Percentiles rank a stretch among this genome's conserved stretches.
phyloP scores from a whole-genome alignment of 2,113 vertebrate genomes.

The Entomyzon cyanotis region DNA sequence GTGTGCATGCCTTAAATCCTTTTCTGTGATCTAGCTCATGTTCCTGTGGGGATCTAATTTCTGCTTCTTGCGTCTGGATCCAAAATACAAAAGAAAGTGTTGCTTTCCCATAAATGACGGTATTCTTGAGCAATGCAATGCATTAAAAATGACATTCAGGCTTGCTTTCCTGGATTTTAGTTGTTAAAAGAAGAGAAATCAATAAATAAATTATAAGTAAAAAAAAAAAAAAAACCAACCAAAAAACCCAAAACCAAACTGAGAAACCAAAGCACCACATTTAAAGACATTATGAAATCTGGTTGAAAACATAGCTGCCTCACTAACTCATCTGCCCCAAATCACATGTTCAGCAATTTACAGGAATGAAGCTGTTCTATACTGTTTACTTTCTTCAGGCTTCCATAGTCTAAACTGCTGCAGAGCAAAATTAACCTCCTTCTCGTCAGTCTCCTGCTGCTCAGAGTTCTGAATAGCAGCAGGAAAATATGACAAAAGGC shows the following conservation, averaged over 20 bases:
- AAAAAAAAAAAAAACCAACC: background rate
- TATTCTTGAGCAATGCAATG: background rate
- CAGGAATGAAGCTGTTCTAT: background rate
- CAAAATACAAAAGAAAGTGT: background rate
- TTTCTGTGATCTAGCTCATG: background rate
- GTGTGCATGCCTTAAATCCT: background rate
- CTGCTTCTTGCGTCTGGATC: background rate
- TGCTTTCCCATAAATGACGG: background rate
- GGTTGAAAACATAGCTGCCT: background rate
- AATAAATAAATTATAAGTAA: background rate
- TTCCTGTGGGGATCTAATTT: background rate
- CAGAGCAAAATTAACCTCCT: constrained; percentile 50
- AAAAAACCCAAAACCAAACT: background rate
- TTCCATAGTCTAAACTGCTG: background rate
- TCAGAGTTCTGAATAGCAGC: constrained; percentile 51
- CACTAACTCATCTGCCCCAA: background rate
- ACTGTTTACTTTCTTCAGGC: constrained; percentile 22
- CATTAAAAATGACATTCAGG: background rate
- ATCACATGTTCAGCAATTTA: background rate
- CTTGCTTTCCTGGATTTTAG: background rate
- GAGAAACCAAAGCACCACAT: background rate
- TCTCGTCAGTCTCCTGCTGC: constrained; percentile 25
- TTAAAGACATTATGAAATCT: background rate
- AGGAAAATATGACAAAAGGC: constrained; percentile 60
- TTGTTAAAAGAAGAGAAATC: background rate